phyloP scores from a whole-genome alignment of 2,888 invertebrate species.

The Pachycephus smyrnensis region DNA sequence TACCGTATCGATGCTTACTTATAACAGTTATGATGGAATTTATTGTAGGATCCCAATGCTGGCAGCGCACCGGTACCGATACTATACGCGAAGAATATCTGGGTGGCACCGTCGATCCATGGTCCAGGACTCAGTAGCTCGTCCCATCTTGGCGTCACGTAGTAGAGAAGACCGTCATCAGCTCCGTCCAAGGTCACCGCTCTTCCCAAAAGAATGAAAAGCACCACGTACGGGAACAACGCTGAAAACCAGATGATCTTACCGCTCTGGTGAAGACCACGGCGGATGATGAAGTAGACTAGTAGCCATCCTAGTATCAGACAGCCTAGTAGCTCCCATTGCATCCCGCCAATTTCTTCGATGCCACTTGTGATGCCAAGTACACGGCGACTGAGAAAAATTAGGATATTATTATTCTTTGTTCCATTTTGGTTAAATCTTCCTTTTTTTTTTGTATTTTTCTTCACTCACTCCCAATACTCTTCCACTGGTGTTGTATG shows the following conservation, averaged over 20 bases:
- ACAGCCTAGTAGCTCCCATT: conserved; percentile 77
- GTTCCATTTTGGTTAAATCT: background rate
- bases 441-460: conserved; percentile 67
- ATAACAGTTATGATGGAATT: conserved; percentile 82
- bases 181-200: conserved; percentile 79
- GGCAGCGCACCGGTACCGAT: conserved; percentile 82
- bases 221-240: conserved; percentile 79
- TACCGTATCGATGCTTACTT: conserved; percentile 66
- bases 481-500: conserved; percentile 71
- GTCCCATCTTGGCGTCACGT: conserved; percentile 75
- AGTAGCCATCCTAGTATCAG: conserved; percentile 76
- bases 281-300: conserved; percentile 79
- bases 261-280: conserved; percentile 81
- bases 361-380: conserved; percentile 73
- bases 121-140: conserved; percentile 69
- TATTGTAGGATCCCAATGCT: conserved; percentile 81
- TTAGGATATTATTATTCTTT: conserved; percentile 11
- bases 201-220: conserved; percentile 75
- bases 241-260: conserved; percentile 86
- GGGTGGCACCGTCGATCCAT: conserved; percentile 83
- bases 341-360: conserved; percentile 74
- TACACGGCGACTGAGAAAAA: conserved; percentile 71
- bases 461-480: conserved; percentile 71
- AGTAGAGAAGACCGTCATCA: conserved; percentile 74
- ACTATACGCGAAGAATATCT: conserved; percentile 83